Percentiles rank a stretch among this genome's conserved stretches.
Evolutionary conservation across 2,113 vertebrate species (phyloP).

Genomic region (Hypocryptadius cinnamomeus): DNA sequence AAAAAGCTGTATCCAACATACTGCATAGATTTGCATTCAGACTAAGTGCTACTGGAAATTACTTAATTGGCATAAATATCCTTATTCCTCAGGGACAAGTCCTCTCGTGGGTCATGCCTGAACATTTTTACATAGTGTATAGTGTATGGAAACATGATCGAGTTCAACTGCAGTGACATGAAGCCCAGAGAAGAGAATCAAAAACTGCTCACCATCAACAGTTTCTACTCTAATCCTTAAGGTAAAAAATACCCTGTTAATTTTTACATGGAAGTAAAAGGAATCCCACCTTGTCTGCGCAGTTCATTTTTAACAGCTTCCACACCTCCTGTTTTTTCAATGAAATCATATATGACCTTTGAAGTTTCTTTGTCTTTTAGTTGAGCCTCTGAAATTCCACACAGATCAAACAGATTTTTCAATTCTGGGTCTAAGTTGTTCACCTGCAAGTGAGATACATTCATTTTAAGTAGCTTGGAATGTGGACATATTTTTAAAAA

Average conservation of each 20-base stretch:
- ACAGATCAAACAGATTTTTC: conserved; percentile 96
- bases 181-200: background rate
- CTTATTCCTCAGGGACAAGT: background rate
- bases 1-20: background rate
- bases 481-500: background rate
- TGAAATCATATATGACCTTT: conserved; percentile 98
- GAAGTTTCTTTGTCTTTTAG: conserved; percentile 98
- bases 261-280: background rate
- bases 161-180: background rate
- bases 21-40: background rate
- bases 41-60: background rate
- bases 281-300: conserved; percentile 87
- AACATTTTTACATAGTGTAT: background rate
- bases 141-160: background rate
- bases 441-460: conserved; percentile 72
- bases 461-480: background rate
- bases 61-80: background rate
- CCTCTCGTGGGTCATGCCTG: background rate
- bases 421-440: conserved; percentile 97
- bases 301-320: conserved; percentile 98
- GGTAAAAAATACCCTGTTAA: background rate
- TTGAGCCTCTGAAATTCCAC: conserved; percentile 96
- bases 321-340: conserved; percentile 96
- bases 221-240: background rate
- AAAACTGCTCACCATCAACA: background rate